phyloP scores from a whole-genome alignment of 2,113 vertebrate species.

The Anolis sagrei region DNA sequence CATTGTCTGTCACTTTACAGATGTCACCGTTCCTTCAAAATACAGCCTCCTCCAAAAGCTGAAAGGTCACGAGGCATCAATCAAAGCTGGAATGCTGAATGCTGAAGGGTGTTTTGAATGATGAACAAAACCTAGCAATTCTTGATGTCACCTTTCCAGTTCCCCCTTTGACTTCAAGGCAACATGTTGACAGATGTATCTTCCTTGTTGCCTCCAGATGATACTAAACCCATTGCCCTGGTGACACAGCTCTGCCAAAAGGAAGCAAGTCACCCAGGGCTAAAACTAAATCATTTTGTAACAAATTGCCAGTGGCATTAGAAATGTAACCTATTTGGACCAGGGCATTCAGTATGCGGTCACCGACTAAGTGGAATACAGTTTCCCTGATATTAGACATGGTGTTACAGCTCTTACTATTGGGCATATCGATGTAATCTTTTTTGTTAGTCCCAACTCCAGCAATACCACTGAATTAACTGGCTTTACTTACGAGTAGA shows the following conservation, averaged over 20 bases:
- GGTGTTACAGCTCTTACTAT: no score
- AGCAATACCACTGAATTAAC: no score
- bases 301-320: background rate
- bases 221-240: background rate
- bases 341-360: no score
- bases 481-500: no score
- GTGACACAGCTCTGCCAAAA: background rate
- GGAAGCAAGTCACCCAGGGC: background rate
- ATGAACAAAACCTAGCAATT: background rate
- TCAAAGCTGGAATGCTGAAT: background rate
- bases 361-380: no score
- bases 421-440: no score
- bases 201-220: background rate
- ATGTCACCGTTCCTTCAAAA: background rate
- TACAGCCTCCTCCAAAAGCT: background rate
- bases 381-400: no score
- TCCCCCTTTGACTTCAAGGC: slow-evolving; percentile 4
- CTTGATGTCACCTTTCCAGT: background rate
- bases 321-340: background rate
- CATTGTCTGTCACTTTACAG: background rate
- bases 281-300: background rate
- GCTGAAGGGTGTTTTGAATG: background rate
- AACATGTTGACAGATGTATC: background rate
- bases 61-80: background rate
- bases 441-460: no score